Percentiles rank a stretch among this genome's conserved stretches.
Conservation (phyloP, 2,113 vertebrate genomes). For the Syngnathus floridae region DNA sequence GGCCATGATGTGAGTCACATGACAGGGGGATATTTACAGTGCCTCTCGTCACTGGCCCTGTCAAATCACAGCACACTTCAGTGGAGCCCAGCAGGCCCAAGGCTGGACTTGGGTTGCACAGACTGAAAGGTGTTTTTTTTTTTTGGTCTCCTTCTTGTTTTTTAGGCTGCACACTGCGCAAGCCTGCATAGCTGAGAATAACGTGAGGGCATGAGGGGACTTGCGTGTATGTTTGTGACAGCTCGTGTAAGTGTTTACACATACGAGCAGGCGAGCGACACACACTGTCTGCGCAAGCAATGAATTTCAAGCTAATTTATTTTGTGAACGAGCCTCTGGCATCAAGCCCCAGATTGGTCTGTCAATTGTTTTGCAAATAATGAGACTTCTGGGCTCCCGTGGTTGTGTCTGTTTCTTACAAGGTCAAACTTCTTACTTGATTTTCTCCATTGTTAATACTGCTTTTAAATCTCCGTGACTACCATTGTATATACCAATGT, state of each 20-base stretch:
- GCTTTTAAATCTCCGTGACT: constrained; percentile 1
- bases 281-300: constrained; percentile 44
- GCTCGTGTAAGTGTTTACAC: constrained; percentile 11
- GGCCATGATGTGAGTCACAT: constrained; percentile 65
- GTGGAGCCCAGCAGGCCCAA: constrained; percentile 42
- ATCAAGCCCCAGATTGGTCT: constrained; percentile 35
- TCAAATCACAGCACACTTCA: constrained; percentile 68
- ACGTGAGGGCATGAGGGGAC: constrained; percentile 20
- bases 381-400: constrained; percentile 18
- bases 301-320: constrained; percentile 54
- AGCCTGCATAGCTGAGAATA: constrained; percentile 29
- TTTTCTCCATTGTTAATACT: not conserved
- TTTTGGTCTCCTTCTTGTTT: constrained; percentile 11
- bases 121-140: constrained; percentile 52
- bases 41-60: constrained; percentile 65
- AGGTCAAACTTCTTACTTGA: not conserved
- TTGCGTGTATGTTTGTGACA: constrained; percentile 12
- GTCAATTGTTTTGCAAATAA: constrained; percentile 39
- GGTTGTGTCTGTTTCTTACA: not conserved
- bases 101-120: constrained; percentile 49
- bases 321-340: constrained; percentile 49
- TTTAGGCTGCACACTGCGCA: constrained; percentile 29
- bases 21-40: constrained; percentile 65
- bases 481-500: not conserved
- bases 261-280: constrained; percentile 12